Percentiles rank a stretch among this genome's conserved stretches.
phyloP scores from a whole-genome alignment of 2,797 vertebrate species.

The Hybognathus amarus region DNA sequence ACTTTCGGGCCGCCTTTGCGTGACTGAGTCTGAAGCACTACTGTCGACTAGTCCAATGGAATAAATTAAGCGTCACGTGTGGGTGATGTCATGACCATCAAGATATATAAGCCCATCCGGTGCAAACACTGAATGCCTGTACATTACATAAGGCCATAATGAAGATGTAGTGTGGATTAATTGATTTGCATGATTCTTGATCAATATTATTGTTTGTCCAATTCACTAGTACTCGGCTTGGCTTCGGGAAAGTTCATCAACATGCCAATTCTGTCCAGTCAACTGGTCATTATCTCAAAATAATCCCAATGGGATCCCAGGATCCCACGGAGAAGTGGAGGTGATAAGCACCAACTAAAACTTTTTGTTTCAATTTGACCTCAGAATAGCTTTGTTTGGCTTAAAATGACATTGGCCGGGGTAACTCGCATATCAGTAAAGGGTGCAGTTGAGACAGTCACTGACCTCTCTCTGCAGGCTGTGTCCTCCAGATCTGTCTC shows the following conservation, averaged over 20 bases:
- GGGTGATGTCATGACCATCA: too few species aligned
- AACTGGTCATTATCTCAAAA: background rate
- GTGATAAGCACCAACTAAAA: slow-evolving; percentile 38
- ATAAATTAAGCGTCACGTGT: too few species aligned
- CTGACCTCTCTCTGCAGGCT: slow-evolving; percentile 71
- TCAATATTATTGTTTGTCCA: slow-evolving; percentile 63
- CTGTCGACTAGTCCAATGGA: too few species aligned
- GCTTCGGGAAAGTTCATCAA: background rate
- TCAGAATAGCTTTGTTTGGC: slow-evolving; percentile 40
- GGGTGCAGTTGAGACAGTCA: slow-evolving; percentile 19
- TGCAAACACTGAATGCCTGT: slow-evolving; percentile 71
- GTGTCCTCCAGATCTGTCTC: slow-evolving; percentile 77
- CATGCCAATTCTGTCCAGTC: slow-evolving; percentile 27
- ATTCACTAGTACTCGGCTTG: slow-evolving; percentile 29
- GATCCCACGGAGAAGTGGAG: background rate
- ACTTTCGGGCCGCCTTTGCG: too few species aligned
- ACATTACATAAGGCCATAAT: slow-evolving; percentile 68
- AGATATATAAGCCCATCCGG: too few species aligned
- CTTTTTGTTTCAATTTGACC: slow-evolving; percentile 63
- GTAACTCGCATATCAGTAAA: slow-evolving; percentile 17
- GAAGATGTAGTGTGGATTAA: slow-evolving; percentile 69
- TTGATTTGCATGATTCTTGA: slow-evolving; percentile 74
- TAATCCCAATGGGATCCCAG: background rate
- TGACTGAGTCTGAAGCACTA: too few species aligned
- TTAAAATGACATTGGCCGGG: slow-evolving; percentile 10